phyloP scores from a whole-genome alignment of 2,888 invertebrate species.

The Amiota minor region DNA sequence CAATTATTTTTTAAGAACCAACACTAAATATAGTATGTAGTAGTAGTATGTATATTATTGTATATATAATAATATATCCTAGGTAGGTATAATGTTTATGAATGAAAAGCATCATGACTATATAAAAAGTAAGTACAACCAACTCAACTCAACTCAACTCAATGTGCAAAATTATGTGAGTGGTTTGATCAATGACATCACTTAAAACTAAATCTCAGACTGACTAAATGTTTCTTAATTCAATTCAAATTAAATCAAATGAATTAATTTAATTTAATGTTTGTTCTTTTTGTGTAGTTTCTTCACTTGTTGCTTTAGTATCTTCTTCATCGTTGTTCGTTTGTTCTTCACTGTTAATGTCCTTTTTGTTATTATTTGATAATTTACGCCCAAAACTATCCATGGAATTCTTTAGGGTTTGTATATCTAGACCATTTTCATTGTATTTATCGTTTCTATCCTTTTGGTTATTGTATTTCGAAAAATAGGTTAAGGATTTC shows the following conservation, averaged over 20 bases:
- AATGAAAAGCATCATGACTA: too few species aligned
- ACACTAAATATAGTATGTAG: too few species aligned
- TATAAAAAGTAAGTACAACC: background rate
- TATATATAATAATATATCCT: too few species aligned
- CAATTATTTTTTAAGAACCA: too few species aligned
- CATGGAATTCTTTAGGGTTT: constrained; percentile 64
- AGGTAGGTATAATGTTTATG: too few species aligned
- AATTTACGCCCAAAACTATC: constrained; percentile 56
- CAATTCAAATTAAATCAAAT: constrained; percentile 7
- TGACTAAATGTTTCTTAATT: constrained; percentile 3
- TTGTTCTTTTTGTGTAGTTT: background rate
- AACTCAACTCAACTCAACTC: constrained; percentile 25
- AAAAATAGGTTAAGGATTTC: constrained; percentile 92
- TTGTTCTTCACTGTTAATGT: constrained; percentile 24
- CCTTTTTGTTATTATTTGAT: constrained; percentile 43
- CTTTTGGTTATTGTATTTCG: constrained; percentile 79
- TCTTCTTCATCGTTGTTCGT: background rate
- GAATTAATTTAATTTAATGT: too few species aligned
- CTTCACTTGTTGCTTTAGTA: constrained; percentile 15
- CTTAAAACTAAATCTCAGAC: constrained; percentile 8
- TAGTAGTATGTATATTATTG: too few species aligned
- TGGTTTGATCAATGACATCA: constrained; percentile 1
- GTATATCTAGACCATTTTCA: constrained; percentile 62
- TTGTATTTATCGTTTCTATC: constrained; percentile 49
- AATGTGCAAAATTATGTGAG: constrained; percentile 1